These are phyloP conservation scores for Sphaeridia pumilis DNA, from an alignment of 2,888 invertebrate genomes.

Conservation along the genomic window DNA sequence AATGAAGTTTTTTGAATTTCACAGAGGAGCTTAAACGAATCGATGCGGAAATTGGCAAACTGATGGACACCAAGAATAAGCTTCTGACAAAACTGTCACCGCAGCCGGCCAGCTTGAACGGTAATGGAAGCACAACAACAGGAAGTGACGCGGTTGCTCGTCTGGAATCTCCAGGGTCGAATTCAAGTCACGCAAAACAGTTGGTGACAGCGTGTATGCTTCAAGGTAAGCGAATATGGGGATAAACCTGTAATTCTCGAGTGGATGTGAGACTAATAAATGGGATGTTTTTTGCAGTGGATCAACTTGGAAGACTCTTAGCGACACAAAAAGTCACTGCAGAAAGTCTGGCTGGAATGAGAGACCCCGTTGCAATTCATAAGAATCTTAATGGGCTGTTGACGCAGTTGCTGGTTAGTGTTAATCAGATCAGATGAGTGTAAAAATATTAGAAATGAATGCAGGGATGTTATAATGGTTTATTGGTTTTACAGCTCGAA, in stretches of 20 bases:
- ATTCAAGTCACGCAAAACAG: neutral
- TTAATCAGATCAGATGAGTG: neutral
- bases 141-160: neutral
- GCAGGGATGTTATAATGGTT: conserved; percentile 10
- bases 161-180: neutral
- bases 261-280: conserved; percentile 2
- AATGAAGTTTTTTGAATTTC: conserved; percentile 31
- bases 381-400: conserved; percentile 53
- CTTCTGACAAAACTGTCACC: conserved; percentile 64
- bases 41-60: conserved; percentile 56
- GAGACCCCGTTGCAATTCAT: conserved; percentile 51
- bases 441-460: conserved; percentile 6
- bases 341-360: conserved; percentile 30
- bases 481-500: conserved; percentile 47
- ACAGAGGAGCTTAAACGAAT: conserved; percentile 60
- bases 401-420: conserved; percentile 55
- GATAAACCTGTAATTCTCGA: conserved; percentile 4
- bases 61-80: conserved; percentile 58
- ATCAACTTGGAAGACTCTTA: conserved; percentile 29
- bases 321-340: conserved; percentile 35
- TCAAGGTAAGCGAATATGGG: neutral
- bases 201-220: neutral
- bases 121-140: neutral
- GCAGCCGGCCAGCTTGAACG: conserved; percentile 49
- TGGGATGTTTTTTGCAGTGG: conserved; percentile 24